These are phyloP conservation scores for Euschistus heros DNA, from an alignment of 1,140 invertebrate genomes.

Conservation along the genomic window DNA sequence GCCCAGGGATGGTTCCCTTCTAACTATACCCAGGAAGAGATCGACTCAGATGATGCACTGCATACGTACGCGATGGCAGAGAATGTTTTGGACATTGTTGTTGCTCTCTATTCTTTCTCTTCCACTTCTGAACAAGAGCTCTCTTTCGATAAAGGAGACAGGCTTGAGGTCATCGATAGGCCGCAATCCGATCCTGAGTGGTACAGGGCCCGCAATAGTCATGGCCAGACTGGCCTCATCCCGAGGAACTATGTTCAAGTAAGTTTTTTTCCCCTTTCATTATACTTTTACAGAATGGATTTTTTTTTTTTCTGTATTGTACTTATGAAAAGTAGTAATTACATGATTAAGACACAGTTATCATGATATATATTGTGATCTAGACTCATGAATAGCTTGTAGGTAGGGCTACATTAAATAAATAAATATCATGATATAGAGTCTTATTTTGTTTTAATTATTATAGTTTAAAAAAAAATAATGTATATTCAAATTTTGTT, in stretches of 20 bases:
- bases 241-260: constrained; percentile 90
- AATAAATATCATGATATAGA: too few species aligned
- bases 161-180: constrained; percentile 88
- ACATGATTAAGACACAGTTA: too few species aligned
- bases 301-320: too few species aligned
- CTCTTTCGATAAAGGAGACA: constrained; percentile 91
- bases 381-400: too few species aligned
- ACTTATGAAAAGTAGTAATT: too few species aligned
- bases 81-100: constrained; percentile 88
- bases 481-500: too few species aligned
- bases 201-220: constrained; percentile 87
- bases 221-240: constrained; percentile 84
- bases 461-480: too few species aligned
- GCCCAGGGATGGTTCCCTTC: constrained; percentile 92
- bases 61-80: constrained; percentile 87
- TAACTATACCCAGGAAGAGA: constrained; percentile 93
- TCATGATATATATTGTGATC: too few species aligned
- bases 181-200: constrained; percentile 94
- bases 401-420: too few species aligned
- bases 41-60: constrained; percentile 64
- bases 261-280: constrained; percentile 4
- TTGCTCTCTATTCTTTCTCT: constrained; percentile 85
- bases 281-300: too few species aligned
- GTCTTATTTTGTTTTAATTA: too few species aligned
- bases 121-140: constrained; percentile 95